Conservation (phyloP, 2,888 invertebrate genomes). For the Archaeoteleia sp. region DNA sequence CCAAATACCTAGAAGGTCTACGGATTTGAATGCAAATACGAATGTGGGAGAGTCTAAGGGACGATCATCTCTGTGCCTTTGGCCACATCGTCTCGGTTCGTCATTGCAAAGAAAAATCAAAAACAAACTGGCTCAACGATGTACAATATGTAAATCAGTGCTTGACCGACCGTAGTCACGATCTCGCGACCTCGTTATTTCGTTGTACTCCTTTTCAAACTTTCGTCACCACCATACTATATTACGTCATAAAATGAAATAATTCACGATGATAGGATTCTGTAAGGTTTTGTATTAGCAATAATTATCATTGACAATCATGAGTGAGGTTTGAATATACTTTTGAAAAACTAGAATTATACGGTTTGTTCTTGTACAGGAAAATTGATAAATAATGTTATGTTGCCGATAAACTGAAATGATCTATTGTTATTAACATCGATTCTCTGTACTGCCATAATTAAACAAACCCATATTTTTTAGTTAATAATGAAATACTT, state of each 20-base stretch:
- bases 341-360: too few species aligned
- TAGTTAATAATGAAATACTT: too few species aligned
- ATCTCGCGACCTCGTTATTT: constrained; percentile 73
- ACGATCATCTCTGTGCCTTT: constrained; percentile 52
- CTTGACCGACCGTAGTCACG: constrained; percentile 74
- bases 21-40: constrained; percentile 70
- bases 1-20: constrained; percentile 65
- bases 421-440: too few species aligned
- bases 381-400: too few species aligned
- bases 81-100: constrained; percentile 56
- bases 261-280: too few species aligned
- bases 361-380: too few species aligned
- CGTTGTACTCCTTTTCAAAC: constrained; percentile 62
- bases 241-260: constrained; percentile 54
- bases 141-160: constrained; percentile 75
- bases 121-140: constrained; percentile 70
- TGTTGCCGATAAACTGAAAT: too few species aligned
- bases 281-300: too few species aligned
- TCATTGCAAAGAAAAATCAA: constrained; percentile 73
- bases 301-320: too few species aligned
- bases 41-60: constrained; percentile 54
- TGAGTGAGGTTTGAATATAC: too few species aligned
- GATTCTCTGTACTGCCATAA: too few species aligned
- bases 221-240: constrained; percentile 60
- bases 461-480: too few species aligned